Conservation (phyloP, 64 coral and sea anemone genomes). For the Stichodactyla mertensii region DNA sequence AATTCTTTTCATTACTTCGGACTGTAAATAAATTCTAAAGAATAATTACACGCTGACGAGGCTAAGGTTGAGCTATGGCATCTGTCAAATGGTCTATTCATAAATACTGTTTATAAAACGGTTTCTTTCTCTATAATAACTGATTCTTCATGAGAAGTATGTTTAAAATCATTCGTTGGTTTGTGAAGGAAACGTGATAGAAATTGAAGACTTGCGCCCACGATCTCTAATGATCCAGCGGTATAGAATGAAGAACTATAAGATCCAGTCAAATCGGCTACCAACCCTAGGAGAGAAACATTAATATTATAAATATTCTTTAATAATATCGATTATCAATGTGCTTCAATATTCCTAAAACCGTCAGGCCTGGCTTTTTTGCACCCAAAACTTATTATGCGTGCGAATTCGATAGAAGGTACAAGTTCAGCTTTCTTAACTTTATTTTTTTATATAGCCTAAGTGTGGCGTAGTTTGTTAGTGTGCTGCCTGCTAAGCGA, state of each 20-base stretch:
- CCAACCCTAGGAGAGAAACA: slow-evolving; percentile 6
- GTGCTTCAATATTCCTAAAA: background rate
- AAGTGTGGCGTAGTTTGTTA: no score
- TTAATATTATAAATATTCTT: background rate
- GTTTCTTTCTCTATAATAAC: background rate
- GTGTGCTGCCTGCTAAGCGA: no score
- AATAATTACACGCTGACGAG: no score
- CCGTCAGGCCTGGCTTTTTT: no score
- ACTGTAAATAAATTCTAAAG: no score
- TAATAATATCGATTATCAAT: background rate
- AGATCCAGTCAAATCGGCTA: slow-evolving; percentile 12
- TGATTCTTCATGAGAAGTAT: background rate
- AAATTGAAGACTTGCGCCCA: slow-evolving; percentile 6
- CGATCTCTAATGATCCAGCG: slow-evolving; percentile 19
- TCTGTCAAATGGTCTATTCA: no score
- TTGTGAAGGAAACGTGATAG: background rate
- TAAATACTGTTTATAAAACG: background rate
- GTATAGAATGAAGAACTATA: slow-evolving; percentile 20
- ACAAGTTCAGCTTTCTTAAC: no score
- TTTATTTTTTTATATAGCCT: no score
- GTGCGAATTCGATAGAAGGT: no score
- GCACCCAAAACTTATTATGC: no score
- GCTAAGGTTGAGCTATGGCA: no score
- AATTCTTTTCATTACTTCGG: no score
- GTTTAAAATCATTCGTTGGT: background rate